A percentile compares a stretch with the other conserved stretches of the same genome.
Evolutionary conservation across 2,888 invertebrate genomes (phyloP).

Genomic region (Sinotaia quadrata): DNA sequence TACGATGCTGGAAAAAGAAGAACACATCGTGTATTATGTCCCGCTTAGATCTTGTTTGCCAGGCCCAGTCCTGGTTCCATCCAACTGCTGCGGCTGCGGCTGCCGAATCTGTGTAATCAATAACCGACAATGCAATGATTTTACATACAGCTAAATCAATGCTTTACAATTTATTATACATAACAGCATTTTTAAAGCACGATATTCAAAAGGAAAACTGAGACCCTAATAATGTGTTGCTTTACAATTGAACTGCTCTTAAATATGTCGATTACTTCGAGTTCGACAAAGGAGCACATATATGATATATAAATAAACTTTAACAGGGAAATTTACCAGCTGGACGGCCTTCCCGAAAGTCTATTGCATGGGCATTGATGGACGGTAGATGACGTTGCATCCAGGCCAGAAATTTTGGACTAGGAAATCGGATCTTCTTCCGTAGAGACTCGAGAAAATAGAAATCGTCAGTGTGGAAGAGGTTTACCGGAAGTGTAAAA

Average conservation of each 20-base stretch:
- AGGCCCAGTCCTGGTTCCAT: constrained; percentile 34
- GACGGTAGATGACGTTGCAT: constrained; percentile 56
- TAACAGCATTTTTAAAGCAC: too few relatives aligned
- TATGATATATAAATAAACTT: too few relatives aligned
- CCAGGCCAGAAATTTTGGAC: constrained; percentile 59
- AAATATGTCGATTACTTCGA: too few relatives aligned
- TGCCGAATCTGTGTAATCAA: background rate
- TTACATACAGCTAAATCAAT: too few relatives aligned
- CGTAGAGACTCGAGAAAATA: constrained; percentile 59
- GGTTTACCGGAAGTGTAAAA: constrained; percentile 56
- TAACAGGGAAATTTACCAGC: too few relatives aligned
- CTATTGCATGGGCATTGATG: constrained; percentile 41
- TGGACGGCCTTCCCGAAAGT: constrained; percentile 38
- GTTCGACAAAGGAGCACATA: too few relatives aligned
- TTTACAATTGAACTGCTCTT: too few relatives aligned
- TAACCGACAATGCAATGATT: too few relatives aligned
- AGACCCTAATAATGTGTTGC: too few relatives aligned
- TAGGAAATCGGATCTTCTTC: constrained; percentile 56
- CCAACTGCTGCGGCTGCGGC: background rate
- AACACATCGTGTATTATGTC: constrained; percentile 60
- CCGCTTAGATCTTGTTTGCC: constrained; percentile 47
- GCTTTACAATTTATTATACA: too few relatives aligned
- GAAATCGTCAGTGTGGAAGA: constrained; percentile 63
- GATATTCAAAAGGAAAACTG: too few relatives aligned
- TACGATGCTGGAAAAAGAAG: constrained; percentile 56